phyloP scores from a whole-genome alignment of 2,113 vertebrate genomes.

The Shinisaurus crocodilurus region DNA sequence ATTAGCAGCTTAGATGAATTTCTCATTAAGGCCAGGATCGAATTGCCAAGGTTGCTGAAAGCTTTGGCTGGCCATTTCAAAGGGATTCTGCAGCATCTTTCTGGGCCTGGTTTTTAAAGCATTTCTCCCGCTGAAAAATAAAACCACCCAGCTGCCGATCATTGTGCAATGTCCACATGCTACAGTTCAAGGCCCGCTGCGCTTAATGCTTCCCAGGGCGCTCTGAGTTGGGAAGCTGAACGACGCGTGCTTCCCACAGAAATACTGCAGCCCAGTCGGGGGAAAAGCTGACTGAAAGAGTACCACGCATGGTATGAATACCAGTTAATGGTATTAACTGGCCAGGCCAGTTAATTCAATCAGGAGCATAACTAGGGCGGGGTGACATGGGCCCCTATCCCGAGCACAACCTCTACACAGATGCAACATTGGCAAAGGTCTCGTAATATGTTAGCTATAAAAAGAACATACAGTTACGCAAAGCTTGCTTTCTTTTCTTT shows the following conservation, averaged over 20 bases:
- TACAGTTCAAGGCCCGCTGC: constrained; percentile 68
- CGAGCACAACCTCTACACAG: background rate
- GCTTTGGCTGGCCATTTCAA: constrained; percentile 71
- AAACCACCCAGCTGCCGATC: constrained; percentile 79
- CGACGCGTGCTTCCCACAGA: background rate
- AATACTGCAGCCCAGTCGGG: background rate
- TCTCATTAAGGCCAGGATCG: constrained; percentile 78
- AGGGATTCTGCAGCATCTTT: constrained; percentile 73
- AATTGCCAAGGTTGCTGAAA: constrained; percentile 77
- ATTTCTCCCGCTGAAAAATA: constrained; percentile 75
- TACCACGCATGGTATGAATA: too few relatives aligned
- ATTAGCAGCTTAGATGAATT: constrained; percentile 70
- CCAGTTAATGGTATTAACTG: too few relatives aligned
- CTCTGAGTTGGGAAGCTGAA: constrained; percentile 35
- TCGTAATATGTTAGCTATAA: background rate
- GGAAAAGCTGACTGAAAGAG: too few relatives aligned
- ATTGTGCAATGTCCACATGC: constrained; percentile 76
- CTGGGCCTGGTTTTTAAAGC: constrained; percentile 79
- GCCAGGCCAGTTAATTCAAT: background rate
- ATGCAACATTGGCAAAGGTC: background rate
- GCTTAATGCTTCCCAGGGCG: constrained; percentile 69
- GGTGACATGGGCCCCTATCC: background rate
- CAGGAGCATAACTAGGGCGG: background rate
- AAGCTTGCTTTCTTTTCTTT: too few relatives aligned
- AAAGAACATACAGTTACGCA: too few relatives aligned